Evolutionary conservation across 2,888 invertebrate genomes (phyloP), one percentile per base, ranked within the genome.

Genomic region (Drosophila tanythrix): DNA sequence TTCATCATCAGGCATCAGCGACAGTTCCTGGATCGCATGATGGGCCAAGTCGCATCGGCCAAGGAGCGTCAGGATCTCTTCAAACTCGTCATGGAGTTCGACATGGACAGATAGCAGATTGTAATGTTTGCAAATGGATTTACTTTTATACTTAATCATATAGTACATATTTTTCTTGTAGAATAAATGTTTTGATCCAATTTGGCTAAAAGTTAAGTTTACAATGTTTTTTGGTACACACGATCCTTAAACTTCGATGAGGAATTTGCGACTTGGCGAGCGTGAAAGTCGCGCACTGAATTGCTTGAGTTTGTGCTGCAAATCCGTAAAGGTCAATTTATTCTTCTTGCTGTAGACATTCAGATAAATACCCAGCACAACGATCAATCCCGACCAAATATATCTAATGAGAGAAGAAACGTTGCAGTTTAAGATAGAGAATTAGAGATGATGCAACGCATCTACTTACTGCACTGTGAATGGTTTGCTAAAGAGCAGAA

Each of bases 401-500:
- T 98, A 98, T 92, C 97, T 97, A 94, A 53, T 43, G 35, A 27
- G 51, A 35, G 35, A 31, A 43, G 27, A 60, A 63, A 43, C n/a
- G 46, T 60, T 43, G 10, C 25, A 25, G 46, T 46, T 46, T 25
- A 46, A 25, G 15, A 8, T 4, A 4, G 6, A 27, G 1, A 1
- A 29, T 33, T n/a, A 27, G 13, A 10, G 33, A 52, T 21, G 0
- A 5, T 2, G 8, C 6, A 43, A 2, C 1, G 8, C 3, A 18
- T 53, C 5, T 15, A 80, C 96, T 96, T 95, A 99, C 97, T 98
- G 97, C 83, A 97, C 95, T 29, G 97, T 97, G 91, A 98, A 98
- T 4, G 99, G 98, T 93, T 99, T 99, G 92, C 96, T 96, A 92
- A 99, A 99, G 89, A 99, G 95, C 62, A 99, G 82, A 93, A 99